phyloP scores from a whole-genome alignment of 2,888 invertebrate species.

The Hemistola chrysoprasaria region DNA sequence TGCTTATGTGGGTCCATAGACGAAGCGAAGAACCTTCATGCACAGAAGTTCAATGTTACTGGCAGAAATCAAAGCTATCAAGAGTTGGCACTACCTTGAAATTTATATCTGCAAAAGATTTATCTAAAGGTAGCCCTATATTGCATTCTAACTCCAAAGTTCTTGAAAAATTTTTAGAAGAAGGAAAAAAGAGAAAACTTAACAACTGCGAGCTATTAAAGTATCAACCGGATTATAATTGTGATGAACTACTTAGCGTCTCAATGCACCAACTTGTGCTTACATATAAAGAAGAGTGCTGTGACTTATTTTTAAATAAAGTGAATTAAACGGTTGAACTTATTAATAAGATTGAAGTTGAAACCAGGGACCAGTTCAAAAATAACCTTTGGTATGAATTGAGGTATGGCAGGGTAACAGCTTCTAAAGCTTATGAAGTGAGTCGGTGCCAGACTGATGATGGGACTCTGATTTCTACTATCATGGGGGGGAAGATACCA shows the following conservation, averaged over 20 bases:
- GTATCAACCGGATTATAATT: neutral
- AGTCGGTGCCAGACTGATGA: conserved; percentile 33
- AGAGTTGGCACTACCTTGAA: neutral
- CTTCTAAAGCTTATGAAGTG: conserved; percentile 37
- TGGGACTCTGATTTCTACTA: conserved; percentile 1
- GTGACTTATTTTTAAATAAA: too few relatives aligned
- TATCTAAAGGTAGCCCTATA: too few relatives aligned
- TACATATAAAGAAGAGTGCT: too few relatives aligned
- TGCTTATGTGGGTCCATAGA: conserved; percentile 5
- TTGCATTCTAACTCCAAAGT: neutral
- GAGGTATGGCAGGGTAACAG: conserved; percentile 42
- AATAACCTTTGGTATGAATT: conserved; percentile 37
- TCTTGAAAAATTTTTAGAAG: conserved; percentile 1
- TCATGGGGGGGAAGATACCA: conserved; percentile 30
- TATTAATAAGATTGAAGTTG: too few relatives aligned
- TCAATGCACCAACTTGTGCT: neutral
- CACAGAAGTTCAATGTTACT: conserved; percentile 11
- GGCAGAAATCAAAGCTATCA: conserved; percentile 9
- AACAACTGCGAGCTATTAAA: conserved; percentile 1
- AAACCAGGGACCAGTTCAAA: conserved; percentile 22
- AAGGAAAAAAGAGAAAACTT: neutral
- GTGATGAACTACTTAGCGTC: neutral
- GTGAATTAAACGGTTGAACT: too few relatives aligned
- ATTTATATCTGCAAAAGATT: too few relatives aligned
- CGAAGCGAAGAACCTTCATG: conserved; percentile 15